Conservation (phyloP, 1,140 invertebrate species). For the Eufriesea mexicana region DNA sequence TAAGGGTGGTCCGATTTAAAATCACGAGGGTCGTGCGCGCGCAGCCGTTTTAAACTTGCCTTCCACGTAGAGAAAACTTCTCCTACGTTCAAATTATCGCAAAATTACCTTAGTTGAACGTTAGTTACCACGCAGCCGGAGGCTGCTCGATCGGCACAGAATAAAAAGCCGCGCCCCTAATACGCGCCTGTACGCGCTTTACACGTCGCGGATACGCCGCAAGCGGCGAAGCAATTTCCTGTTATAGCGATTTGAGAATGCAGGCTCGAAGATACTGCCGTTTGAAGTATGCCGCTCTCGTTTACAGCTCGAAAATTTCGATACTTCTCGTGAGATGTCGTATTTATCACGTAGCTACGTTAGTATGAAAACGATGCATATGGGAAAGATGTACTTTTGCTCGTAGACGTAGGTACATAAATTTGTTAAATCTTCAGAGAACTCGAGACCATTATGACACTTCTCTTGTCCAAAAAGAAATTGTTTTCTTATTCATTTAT, state of each 20-base stretch:
- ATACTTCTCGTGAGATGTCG: slow-evolving; percentile 14
- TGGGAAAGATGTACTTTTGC: too few species aligned
- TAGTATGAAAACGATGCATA: background rate
- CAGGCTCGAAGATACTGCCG: too few species aligned
- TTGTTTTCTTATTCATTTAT: too few species aligned
- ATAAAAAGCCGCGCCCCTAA: too few species aligned
- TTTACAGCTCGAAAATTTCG: slow-evolving; percentile 27
- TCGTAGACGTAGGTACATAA: too few species aligned
- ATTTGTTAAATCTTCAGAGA: too few species aligned
- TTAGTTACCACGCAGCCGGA: background rate
- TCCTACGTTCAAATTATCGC: slow-evolving; percentile 32
- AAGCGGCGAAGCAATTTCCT: slow-evolving; percentile 49
- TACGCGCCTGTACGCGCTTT: too few species aligned
- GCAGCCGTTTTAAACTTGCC: background rate
- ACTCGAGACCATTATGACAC: too few species aligned
- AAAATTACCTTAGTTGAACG: slow-evolving; percentile 52
- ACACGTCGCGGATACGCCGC: slow-evolving; percentile 19
- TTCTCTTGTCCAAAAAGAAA: too few species aligned
- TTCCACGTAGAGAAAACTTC: slow-evolving; percentile 14
- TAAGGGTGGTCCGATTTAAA: slow-evolving; percentile 39
- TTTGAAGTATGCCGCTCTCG: background rate
- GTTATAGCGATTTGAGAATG: slow-evolving; percentile 3
- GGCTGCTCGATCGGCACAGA: too few species aligned
- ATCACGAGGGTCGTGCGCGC: background rate
- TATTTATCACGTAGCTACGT: background rate